Percentiles rank a stretch among this genome's conserved stretches.
These are phyloP conservation scores for Montipora efflorescens DNA, from an alignment of 64 coral and sea anemone genomes.

Conservation along the genomic window DNA sequence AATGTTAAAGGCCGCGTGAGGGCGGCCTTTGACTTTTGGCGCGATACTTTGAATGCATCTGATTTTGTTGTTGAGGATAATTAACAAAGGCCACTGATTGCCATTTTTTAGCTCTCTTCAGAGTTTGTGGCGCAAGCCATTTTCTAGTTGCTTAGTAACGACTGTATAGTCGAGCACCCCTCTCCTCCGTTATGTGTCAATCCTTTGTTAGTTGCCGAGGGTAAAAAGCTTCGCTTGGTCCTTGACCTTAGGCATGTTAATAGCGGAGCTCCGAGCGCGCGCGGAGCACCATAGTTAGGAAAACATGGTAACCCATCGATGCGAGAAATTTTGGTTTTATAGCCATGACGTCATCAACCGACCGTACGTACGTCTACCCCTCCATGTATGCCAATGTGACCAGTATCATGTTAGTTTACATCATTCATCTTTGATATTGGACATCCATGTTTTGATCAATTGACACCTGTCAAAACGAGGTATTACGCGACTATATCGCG, in stretches of 20 bases:
- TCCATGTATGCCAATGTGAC: too few species aligned
- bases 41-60: constrained; percentile 4
- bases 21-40: not conserved
- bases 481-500: too few species aligned
- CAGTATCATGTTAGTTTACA: too few species aligned
- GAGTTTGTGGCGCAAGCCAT: constrained; percentile 54
- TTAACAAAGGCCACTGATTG: not conserved
- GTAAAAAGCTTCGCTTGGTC: constrained; percentile 2
- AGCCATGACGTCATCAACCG: too few species aligned
- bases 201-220: not conserved
- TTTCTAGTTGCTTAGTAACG: constrained; percentile 9
- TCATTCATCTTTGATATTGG: too few species aligned
- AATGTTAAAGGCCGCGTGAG: constrained; percentile 6
- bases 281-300: too few species aligned
- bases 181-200: constrained; percentile 3
- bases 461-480: too few species aligned
- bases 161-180: constrained; percentile 15
- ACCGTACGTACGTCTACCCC: too few species aligned
- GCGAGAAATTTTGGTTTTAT: too few species aligned
- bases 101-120: not conserved
- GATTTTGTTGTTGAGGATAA: constrained; percentile 28
- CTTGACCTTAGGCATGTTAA: constrained; percentile 29
- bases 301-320: too few species aligned
- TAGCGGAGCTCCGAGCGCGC: too few species aligned
- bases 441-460: too few species aligned